phyloP scores from a whole-genome alignment of 2,888 invertebrate species.

The Ophion ellenae region DNA sequence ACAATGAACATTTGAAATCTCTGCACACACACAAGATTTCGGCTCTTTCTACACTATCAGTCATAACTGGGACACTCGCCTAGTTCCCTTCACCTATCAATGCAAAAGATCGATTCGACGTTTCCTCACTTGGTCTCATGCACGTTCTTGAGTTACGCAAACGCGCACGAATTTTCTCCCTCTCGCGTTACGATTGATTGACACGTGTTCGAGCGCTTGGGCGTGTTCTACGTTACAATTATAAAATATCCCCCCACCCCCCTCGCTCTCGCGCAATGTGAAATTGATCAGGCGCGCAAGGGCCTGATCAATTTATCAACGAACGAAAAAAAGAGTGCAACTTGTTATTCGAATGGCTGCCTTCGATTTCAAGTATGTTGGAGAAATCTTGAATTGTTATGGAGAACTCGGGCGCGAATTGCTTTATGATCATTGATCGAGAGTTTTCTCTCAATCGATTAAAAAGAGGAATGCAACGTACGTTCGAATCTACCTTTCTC shows the following conservation, averaged over 20 bases:
- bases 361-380: too few species aligned
- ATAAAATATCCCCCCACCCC: not conserved
- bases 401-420: too few species aligned
- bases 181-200: not conserved
- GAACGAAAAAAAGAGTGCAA: too few species aligned
- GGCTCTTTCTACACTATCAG: conserved; percentile 2
- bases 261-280: too few species aligned
- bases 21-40: not conserved
- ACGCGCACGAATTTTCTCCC: not conserved
- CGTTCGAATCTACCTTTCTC: not conserved
- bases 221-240: not conserved
- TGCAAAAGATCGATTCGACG: conserved; percentile 27
- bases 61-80: conserved; percentile 16
- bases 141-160: not conserved
- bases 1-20: not conserved
- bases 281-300: too few species aligned
- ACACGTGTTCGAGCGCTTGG: not conserved
- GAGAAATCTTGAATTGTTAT: too few species aligned
- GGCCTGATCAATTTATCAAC: too few species aligned
- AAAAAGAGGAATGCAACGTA: too few species aligned
- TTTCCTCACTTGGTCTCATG: conserved; percentile 5
- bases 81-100: conserved; percentile 21
- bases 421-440: too few species aligned
- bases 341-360: too few species aligned
- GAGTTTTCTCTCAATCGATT: too few species aligned